Conservation (phyloP, 1,140 invertebrate genomes). For the Polypedilum vanderplanki region DNA sequence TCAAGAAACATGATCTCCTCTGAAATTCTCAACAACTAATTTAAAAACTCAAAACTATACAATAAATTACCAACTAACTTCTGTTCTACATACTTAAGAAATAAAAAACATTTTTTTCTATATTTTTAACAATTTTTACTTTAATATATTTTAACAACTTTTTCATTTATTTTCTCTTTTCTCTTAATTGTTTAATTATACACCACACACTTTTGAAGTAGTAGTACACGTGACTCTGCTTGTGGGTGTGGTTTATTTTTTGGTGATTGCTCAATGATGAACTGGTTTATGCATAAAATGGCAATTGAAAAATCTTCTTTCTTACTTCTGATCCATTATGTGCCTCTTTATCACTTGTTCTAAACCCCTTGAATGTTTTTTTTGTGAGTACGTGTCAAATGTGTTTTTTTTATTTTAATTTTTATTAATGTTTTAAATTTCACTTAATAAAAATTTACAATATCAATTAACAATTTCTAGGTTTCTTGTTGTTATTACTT, state of each 20-base stretch:
- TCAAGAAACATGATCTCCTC: too few relatives aligned
- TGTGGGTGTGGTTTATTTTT: neutral
- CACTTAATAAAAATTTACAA: constrained; percentile 7
- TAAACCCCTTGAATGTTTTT: too few relatives aligned
- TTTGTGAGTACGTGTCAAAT: too few relatives aligned
- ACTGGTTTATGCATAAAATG: neutral
- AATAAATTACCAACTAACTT: too few relatives aligned
- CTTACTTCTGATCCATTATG: neutral
- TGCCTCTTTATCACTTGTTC: neutral
- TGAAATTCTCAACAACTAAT: too few relatives aligned
- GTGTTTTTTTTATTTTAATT: too few relatives aligned
- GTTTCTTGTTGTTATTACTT: neutral
- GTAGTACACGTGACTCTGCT: neutral
- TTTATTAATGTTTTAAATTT: neutral
- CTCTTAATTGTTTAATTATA: constrained; percentile 7
- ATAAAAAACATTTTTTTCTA: constrained; percentile 1
- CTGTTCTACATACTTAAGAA: neutral
- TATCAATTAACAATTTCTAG: constrained; percentile 14
- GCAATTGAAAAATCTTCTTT: neutral
- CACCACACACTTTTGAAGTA: constrained; percentile 7
- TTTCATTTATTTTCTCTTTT: neutral
- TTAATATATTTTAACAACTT: constrained; percentile 1
- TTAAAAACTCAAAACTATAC: too few relatives aligned
- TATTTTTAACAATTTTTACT: constrained; percentile 2
- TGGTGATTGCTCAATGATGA: neutral